phyloP scores from a whole-genome alignment of 2,113 vertebrate species.

The Dryoscopus gambensis region DNA sequence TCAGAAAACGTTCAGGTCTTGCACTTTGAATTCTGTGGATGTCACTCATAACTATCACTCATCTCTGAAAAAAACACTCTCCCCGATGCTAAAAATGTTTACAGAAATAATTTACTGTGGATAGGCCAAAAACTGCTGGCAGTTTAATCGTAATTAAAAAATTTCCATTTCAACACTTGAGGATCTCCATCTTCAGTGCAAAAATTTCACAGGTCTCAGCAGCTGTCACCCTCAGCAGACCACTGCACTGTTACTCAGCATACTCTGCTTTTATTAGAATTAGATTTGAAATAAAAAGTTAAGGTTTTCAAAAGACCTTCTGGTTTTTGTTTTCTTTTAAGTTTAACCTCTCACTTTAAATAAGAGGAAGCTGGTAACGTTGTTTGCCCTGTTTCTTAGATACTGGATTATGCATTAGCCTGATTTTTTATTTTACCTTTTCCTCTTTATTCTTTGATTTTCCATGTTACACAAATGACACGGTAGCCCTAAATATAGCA shows the following conservation, averaged over 20 bases:
- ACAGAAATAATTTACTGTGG: background rate
- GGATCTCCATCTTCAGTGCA: background rate
- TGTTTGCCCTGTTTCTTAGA: background rate
- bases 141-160: background rate
- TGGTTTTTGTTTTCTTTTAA: background rate
- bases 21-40: background rate
- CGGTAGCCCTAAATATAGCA: conserved; percentile 29
- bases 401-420: background rate
- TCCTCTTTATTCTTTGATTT: conserved; percentile 24
- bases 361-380: background rate
- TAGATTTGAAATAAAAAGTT: background rate
- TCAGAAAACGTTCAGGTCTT: background rate
- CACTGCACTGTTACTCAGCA: background rate
- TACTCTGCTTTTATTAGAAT: background rate
- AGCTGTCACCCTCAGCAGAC: background rate
- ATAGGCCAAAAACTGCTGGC: background rate
- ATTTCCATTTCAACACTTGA: background rate
- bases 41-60: background rate
- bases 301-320: background rate
- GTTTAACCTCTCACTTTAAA: background rate
- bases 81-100: background rate
- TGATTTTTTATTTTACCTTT: conserved; percentile 7
- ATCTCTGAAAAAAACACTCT: background rate
- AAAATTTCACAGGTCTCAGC: background rate
- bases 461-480: background rate